These are phyloP conservation scores for Leptothorax acervorum DNA, from an alignment of 2,888 invertebrate species.

Conservation along the genomic window DNA sequence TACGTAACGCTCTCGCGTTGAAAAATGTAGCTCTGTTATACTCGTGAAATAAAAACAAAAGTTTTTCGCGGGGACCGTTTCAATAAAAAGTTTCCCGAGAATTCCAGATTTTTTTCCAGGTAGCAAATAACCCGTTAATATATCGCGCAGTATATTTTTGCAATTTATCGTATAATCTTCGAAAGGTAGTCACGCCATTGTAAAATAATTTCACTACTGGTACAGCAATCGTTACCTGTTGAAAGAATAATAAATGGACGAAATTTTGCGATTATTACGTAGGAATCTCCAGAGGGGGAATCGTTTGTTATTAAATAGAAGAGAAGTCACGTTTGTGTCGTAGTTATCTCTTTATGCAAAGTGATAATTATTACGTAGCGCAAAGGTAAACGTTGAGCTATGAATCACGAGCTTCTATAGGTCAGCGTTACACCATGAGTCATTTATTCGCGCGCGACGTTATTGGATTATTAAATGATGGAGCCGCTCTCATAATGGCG, in stretches of 20 bases:
- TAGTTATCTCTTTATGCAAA: constrained; percentile 25
- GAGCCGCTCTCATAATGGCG: not conserved
- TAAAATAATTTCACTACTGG: not conserved
- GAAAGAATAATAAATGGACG: not conserved
- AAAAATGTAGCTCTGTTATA: not conserved
- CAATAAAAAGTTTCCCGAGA: not conserved
- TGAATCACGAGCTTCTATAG: constrained; percentile 50
- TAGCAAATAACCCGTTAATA: not conserved
- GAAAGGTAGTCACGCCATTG: not conserved
- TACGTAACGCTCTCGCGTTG: not conserved
- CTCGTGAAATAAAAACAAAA: not conserved
- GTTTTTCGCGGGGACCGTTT: not conserved
- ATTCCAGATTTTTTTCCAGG: not conserved
- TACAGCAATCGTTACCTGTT: not conserved
- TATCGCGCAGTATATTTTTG: not conserved
- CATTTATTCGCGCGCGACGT: constrained; percentile 24
- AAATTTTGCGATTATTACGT: not conserved
- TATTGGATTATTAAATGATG: constrained; percentile 42
- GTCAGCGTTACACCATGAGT: constrained; percentile 42
- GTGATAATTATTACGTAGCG: constrained; percentile 25
- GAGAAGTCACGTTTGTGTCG: not conserved
- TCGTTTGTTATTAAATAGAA: not conserved
- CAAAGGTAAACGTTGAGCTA: constrained; percentile 12
- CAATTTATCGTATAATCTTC: not conserved
- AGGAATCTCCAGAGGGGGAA: not conserved